Conservation (phyloP, 2,797 vertebrate genomes). For the Tragelaphus oryx region DNA sequence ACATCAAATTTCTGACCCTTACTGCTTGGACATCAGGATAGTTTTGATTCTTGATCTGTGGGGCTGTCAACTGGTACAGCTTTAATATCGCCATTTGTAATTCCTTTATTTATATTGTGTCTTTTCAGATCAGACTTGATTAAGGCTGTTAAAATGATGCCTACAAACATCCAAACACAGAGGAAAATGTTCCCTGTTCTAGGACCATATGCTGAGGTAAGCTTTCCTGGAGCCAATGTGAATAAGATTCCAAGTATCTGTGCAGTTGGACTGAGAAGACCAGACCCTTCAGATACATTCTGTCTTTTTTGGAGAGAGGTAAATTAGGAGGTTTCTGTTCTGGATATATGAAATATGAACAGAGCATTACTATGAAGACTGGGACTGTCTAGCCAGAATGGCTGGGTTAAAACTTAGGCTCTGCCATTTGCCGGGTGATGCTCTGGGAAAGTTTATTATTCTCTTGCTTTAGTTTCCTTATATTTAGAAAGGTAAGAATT, state of each 20-base stretch:
- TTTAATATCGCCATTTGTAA: constrained; percentile 77
- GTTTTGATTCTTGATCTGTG: constrained; percentile 72
- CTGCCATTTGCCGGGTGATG: not conserved
- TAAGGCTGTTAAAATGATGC: constrained; percentile 91
- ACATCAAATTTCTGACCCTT: constrained; percentile 71
- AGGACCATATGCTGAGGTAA: constrained; percentile 83
- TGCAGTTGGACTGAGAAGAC: constrained; percentile 93
- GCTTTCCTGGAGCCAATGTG: constrained; percentile 92
- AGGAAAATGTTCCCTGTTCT: constrained; percentile 91
- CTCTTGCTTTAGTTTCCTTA: not conserved
- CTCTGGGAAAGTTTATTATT: not conserved
- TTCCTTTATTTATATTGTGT: constrained; percentile 89
- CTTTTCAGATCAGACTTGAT: constrained; percentile 96
- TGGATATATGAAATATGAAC: not conserved
- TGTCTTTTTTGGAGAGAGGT: not conserved
- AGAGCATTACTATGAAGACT: not conserved
- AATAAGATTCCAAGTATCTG: constrained; percentile 97
- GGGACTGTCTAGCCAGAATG: not conserved
- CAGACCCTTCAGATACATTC: constrained; percentile 90
- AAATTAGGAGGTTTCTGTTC: not conserved
- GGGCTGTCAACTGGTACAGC: constrained; percentile 81
- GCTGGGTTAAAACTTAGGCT: not conserved
- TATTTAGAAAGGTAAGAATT: not conserved
- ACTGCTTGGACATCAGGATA: constrained; percentile 63
- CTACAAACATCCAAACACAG: constrained; percentile 91